Evolutionary conservation across 2,888 invertebrate species (phyloP).

Genomic region (Plemyria rubiginata): DNA sequence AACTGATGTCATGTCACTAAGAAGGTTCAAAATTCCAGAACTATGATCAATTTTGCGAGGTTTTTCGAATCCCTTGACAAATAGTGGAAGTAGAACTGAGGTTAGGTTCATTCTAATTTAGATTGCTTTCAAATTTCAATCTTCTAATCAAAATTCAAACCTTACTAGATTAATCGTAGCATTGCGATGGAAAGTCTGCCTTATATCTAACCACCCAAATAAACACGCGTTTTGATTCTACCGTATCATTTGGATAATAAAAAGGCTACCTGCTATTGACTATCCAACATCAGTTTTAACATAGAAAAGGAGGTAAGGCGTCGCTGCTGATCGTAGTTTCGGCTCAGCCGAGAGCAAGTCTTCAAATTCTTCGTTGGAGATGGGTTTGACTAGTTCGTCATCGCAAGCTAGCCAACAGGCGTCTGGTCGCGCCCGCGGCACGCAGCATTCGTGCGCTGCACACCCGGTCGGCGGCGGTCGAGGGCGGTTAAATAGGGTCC

Average conservation of each 20-base stretch:
- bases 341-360: slow-evolving; percentile 90
- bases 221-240: not conserved
- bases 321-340: slow-evolving; percentile 90
- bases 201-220: not conserved
- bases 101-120: no score
- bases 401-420: slow-evolving; percentile 94
- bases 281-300: slow-evolving; percentile 85
- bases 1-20: no score
- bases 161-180: not conserved
- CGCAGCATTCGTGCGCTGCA: slow-evolving; percentile 83
- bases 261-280: slow-evolving; percentile 35
- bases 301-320: slow-evolving; percentile 95
- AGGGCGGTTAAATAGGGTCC: slow-evolving; percentile 68
- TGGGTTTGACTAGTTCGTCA: slow-evolving; percentile 92
- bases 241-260: not conserved
- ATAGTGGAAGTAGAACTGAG: no score
- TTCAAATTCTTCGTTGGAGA: slow-evolving; percentile 91
- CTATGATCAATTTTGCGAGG: no score
- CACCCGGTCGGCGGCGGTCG: slow-evolving; percentile 65
- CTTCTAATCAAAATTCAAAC: no score
- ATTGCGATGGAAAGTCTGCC: not conserved
- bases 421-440: slow-evolving; percentile 70
- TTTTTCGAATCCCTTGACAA: no score
- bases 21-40: no score
- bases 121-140: no score